These are phyloP conservation scores for Aythya baeri DNA, from an alignment of 2,113 vertebrate genomes.

Conservation along the genomic window DNA sequence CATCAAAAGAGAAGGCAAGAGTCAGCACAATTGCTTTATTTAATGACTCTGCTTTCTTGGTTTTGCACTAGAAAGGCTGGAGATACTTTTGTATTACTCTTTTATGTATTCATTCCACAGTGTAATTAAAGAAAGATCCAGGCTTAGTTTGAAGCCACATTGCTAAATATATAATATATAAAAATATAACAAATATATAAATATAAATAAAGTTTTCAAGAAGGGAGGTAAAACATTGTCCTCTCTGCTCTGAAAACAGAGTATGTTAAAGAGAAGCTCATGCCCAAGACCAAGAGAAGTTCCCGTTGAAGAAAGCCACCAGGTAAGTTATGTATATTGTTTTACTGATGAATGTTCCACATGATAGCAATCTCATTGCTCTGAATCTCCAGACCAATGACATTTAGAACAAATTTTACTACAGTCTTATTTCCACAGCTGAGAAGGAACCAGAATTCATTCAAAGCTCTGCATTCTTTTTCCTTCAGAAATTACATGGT, in stretches of 20 bases:
- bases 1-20: background rate
- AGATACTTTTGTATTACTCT: background rate
- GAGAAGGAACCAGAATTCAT: background rate
- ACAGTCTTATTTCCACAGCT: background rate
- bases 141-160: background rate
- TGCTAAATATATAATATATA: background rate
- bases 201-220: too few species aligned
- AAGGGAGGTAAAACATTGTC: background rate
- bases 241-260: background rate
- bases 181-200: background rate
- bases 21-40: background rate
- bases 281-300: background rate
- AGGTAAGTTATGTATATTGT: background rate
- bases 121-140: background rate
- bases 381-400: background rate
- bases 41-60: background rate
- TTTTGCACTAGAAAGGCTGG: background rate
- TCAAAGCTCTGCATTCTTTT: background rate
- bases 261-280: background rate
- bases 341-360: background rate
- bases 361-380: background rate
- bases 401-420: background rate
- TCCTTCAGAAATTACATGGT: background rate
- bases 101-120: background rate
- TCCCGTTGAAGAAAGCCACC: background rate